These are phyloP conservation scores for Frankliniella intonsa DNA, from an alignment of 2,888 invertebrate species.

Conservation along the genomic window DNA sequence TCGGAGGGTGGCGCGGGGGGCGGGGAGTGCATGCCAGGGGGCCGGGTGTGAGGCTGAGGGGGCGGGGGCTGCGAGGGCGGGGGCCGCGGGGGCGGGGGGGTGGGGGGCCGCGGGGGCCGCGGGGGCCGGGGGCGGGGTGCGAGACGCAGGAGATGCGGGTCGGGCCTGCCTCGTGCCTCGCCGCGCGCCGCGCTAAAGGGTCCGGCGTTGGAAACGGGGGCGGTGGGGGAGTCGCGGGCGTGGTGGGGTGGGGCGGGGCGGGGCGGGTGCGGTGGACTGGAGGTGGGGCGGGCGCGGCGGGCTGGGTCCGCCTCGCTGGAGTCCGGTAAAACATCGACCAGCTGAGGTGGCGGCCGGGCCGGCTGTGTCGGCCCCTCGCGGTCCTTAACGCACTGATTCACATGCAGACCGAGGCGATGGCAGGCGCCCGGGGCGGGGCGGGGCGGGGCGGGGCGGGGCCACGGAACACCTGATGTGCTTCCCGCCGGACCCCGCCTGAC, in stretches of 20 bases:
- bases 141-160: neutral
- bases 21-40: neutral
- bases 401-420: neutral
- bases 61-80: neutral
- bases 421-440: too few species aligned
- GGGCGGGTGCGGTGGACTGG: neutral
- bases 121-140: neutral
- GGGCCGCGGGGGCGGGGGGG: neutral
- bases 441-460: neutral
- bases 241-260: neutral
- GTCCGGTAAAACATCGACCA: neutral
- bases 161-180: neutral
- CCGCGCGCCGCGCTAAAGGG: neutral
- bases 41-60: neutral
- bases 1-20: neutral
- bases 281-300: neutral
- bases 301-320: neutral
- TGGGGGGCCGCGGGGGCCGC: neutral
- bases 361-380: neutral
- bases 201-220: neutral
- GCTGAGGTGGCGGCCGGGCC: neutral
- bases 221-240: neutral
- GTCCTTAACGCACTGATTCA: conserved; percentile 1
- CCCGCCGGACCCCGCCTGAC: neutral
- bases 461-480: neutral